These are phyloP conservation scores for Leptinotarsa undecemlineata DNA, from an alignment of 1,140 invertebrate genomes.

Conservation along the genomic window DNA sequence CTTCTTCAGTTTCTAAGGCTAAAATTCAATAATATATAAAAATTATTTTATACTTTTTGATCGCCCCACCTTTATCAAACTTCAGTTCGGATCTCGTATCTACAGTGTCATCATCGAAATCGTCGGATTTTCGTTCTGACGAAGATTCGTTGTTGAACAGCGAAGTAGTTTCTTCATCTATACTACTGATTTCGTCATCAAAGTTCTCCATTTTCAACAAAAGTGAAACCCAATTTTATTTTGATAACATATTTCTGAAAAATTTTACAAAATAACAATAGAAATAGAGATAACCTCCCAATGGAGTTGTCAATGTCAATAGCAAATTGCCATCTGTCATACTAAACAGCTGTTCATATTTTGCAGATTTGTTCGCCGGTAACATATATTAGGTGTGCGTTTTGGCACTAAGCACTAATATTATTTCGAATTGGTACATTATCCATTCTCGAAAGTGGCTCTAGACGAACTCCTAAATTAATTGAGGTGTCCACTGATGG, in stretches of 20 bases:
- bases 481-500: no score
- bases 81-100: conserved; percentile 56
- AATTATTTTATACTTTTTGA: conserved; percentile 7
- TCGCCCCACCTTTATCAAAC: conserved; percentile 57
- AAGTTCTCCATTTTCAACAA: conserved; percentile 39
- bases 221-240: neutral
- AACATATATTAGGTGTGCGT: no score
- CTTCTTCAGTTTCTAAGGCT: conserved; percentile 56
- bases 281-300: neutral
- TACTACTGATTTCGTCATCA: conserved; percentile 41
- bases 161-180: conserved; percentile 43
- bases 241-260: neutral
- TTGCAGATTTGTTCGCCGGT: neutral
- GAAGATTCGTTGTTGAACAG: conserved; percentile 40
- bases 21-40: conserved; percentile 29
- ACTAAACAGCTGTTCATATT: neutral
- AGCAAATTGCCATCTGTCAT: no score
- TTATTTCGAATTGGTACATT: no score
- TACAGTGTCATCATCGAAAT: conserved; percentile 45
- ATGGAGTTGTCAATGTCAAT: neutral
- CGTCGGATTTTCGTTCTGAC: conserved; percentile 37
- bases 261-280: neutral
- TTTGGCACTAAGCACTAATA: no score
- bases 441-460: no score
- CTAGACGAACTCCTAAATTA: no score